These are phyloP conservation scores for Drosophila seguyi DNA, from an alignment of 1,140 invertebrate genomes.

Conservation along the genomic window DNA sequence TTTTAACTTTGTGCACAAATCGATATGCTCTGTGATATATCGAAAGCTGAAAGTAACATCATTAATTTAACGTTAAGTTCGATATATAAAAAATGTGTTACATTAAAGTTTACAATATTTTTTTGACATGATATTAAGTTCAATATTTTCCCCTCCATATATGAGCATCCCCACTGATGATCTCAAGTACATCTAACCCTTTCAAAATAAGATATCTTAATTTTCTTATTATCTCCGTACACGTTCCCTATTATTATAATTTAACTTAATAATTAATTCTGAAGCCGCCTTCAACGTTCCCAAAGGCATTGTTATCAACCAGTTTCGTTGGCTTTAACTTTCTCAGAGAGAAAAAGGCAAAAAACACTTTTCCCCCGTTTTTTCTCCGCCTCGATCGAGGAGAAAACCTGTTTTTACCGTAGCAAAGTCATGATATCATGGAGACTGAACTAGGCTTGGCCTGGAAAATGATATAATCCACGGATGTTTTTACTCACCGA, in stretches of 20 bases:
- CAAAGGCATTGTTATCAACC: slow-evolving; percentile 33
- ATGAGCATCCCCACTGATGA: not conserved
- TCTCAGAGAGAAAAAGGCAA: slow-evolving; percentile 16
- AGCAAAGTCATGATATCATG: slow-evolving; percentile 62
- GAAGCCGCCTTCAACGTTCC: not conserved
- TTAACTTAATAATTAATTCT: not conserved
- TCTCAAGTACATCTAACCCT: not conserved
- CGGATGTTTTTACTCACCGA: slow-evolving; percentile 88
- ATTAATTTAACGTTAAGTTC: not conserved
- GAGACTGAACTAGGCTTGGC: slow-evolving; percentile 23
- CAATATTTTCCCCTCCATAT: not conserved
- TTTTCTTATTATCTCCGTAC: not conserved
- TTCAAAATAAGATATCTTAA: not conserved
- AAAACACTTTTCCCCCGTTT: slow-evolving; percentile 5
- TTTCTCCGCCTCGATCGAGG: not conserved
- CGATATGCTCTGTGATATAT: not conserved
- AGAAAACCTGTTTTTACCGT: slow-evolving; percentile 52
- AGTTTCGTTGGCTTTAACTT: slow-evolving; percentile 54
- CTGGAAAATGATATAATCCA: slow-evolving; percentile 32
- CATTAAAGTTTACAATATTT: not conserved
- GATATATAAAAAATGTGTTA: not conserved
- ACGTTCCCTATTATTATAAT: not conserved
- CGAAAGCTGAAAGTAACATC: not conserved
- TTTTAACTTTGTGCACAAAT: not conserved
- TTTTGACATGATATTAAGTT: not conserved